Base-by-base conservation (phyloP, 2,888 invertebrate species). In the Drosophila meridiana region DNA sequence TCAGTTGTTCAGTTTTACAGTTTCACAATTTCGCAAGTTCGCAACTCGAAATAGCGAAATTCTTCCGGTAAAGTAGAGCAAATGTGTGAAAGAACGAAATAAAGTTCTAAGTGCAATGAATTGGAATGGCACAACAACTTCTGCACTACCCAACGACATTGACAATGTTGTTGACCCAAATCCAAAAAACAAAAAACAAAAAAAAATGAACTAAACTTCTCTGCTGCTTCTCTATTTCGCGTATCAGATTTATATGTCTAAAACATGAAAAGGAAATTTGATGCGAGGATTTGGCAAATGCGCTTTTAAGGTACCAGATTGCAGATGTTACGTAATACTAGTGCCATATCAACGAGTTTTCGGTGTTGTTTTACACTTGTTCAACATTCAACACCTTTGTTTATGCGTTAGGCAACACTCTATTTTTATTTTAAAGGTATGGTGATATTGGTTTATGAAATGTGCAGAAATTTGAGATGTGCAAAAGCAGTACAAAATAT, bases 51-150 rank as follows among this genome's bases (percentile, higher is more conserved):
- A 57, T 6, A 20, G 20, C 5, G 36, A 43, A 57, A 43, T 8
- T 34, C 61, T 28, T 47, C 45, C 40, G 42, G 9, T 9, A 45
- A 74, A 69, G 58, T 69, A 40, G 69, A 73, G 52, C 73, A 68
- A 74, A 52, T 63, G 63, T 63, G 62, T 63, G 47, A 47, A 40
- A 67, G 50, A 34, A 34, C 50, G 34, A 69, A 61, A 55, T 43
- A 52, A 60, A 58, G 38, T 62, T 66, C 9, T 50, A 43, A 56
- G 14, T 38, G 69, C 73, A 75, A 65, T 59, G 58, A 62, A 69
- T 69, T 69, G 73, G 58, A 73, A 69, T 59, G 65, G 40, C 32
- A 48, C 40, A 60, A 72, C 38, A 28, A 47, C 43, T 66, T 62
- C 14, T 45, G 34, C 59, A 59, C 55, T 62, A 13, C 7, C 30